phyloP scores from a whole-genome alignment of 2,888 invertebrate species.

The Eubasilissa splendida region DNA sequence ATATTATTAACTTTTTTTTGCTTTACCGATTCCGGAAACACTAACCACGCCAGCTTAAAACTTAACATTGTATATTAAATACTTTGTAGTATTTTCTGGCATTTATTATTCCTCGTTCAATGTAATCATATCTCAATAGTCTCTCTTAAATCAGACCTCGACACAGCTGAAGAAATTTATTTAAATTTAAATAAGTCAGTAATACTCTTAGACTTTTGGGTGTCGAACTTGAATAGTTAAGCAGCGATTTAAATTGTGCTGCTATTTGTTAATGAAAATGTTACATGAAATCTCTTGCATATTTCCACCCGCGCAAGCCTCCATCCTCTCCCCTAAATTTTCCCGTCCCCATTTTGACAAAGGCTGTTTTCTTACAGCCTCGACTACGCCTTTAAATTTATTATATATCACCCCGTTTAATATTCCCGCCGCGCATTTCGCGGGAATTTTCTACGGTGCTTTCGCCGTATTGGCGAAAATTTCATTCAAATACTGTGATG shows the following conservation, averaged over 20 bases:
- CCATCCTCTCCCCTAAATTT: slow-evolving; percentile 15
- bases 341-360: slow-evolving; percentile 3
- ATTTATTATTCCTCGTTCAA: too few relatives aligned
- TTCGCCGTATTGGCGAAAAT: not conserved
- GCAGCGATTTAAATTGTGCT: not conserved
- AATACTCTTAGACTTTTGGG: too few relatives aligned
- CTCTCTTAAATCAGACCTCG: too few relatives aligned
- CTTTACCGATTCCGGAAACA: too few relatives aligned
- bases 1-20: not conserved
- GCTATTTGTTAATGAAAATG: not conserved
- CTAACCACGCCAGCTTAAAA: too few relatives aligned
- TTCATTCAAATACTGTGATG: slow-evolving; percentile 11
- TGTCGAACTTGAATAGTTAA: not conserved
- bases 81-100: too few relatives aligned
- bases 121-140: too few relatives aligned
- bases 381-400: slow-evolving; percentile 27
- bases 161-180: too few relatives aligned
- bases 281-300: slow-evolving; percentile 25
- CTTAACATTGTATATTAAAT: too few relatives aligned
- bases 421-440: slow-evolving; percentile 18
- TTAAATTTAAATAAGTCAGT: too few relatives aligned
- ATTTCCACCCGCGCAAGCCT: slow-evolving; percentile 7
- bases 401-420: slow-evolving; percentile 33
- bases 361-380: slow-evolving; percentile 32
- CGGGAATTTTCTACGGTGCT: slow-evolving; percentile 18